Conservation (phyloP, 2,113 vertebrate species). For the Urocynchramus pylzowi region DNA sequence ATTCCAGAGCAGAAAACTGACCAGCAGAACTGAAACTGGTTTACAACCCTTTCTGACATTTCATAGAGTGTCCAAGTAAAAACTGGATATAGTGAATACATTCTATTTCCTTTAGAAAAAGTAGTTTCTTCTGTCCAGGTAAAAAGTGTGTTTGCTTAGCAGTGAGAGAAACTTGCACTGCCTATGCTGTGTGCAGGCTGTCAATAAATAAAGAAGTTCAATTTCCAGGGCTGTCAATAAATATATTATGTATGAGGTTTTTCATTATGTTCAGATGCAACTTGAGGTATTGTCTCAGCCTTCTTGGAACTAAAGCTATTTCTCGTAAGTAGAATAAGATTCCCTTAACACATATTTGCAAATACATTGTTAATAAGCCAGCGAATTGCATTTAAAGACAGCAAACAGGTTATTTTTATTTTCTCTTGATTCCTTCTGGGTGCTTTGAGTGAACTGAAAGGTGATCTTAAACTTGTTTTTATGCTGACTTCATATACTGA, state of each 20-base stretch:
- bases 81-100: background rate
- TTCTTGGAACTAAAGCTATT: slow-evolving; percentile 18
- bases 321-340: background rate
- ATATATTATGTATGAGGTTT: slow-evolving; percentile 70
- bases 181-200: background rate
- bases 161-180: background rate
- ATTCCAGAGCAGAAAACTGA: background rate
- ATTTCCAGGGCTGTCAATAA: background rate
- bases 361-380: slow-evolving; percentile 30
- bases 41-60: background rate
- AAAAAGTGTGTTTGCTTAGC: background rate
- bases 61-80: background rate
- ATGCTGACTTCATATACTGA: slow-evolving; percentile 6
- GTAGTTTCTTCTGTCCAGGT: background rate
- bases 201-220: slow-evolving; percentile 51
- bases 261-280: slow-evolving; percentile 63
- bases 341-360: slow-evolving; percentile 9
- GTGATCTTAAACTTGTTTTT: slow-evolving; percentile 1
- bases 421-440: background rate
- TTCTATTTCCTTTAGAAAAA: background rate
- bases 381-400: slow-evolving; percentile 2
- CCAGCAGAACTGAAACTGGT: background rate
- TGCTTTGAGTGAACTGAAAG: background rate
- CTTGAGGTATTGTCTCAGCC: background rate
- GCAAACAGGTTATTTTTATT: background rate